phyloP scores from a whole-genome alignment of 2,888 invertebrate species.

The Zelleria hepariella region DNA sequence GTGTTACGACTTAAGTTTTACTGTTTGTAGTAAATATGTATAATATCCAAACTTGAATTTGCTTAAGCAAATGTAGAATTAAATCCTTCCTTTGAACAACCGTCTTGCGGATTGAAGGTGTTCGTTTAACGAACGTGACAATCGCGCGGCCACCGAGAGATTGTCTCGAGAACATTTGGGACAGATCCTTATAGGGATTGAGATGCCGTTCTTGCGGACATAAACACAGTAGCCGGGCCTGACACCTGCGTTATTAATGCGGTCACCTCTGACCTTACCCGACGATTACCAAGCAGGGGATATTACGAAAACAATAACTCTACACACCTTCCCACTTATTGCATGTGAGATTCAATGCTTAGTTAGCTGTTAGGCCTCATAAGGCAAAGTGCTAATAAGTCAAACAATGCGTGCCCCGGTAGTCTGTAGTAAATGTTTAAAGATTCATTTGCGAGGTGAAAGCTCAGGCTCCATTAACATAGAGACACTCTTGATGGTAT shows the following conservation, averaged over 20 bases:
- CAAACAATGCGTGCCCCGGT: background rate
- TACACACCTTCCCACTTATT: background rate
- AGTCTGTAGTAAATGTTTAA: background rate
- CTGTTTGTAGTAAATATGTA: background rate
- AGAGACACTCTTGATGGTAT: background rate
- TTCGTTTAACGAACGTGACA: constrained; percentile 20
- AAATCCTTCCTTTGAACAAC: background rate
- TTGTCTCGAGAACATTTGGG: constrained; percentile 22
- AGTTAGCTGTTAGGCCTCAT: background rate
- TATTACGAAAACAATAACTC: background rate
- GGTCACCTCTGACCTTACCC: background rate
- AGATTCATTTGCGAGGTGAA: background rate
- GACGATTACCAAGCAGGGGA: background rate
- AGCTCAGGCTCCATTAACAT: background rate
- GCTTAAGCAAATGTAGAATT: background rate
- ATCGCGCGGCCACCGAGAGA: constrained; percentile 16
- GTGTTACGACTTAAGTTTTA: too few species aligned
- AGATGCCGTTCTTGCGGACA: background rate
- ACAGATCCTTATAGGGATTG: constrained; percentile 22
- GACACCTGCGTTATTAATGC: background rate
- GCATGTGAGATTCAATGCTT: background rate
- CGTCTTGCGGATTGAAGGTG: background rate
- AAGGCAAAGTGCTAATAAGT: background rate
- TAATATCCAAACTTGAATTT: background rate
- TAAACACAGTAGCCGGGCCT: background rate